Percentiles rank a stretch among this genome's conserved stretches.
phyloP scores from a whole-genome alignment of 2,113 vertebrate species.

The Climacteris rufus region DNA sequence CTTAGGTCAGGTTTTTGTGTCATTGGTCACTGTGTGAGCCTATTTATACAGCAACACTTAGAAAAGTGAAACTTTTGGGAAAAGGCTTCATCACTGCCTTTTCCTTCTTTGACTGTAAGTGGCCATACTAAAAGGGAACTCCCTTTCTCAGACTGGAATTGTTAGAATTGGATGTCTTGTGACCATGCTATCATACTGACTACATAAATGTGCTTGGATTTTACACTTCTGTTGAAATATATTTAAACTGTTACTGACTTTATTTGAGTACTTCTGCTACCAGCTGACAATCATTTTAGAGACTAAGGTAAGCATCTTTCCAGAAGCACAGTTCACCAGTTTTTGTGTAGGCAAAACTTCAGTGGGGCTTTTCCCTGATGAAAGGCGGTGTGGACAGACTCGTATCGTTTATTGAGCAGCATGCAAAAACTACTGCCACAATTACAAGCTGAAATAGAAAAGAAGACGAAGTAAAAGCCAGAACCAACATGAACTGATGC shows the following conservation, averaged over 20 bases:
- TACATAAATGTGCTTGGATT: neutral
- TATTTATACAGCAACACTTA: neutral
- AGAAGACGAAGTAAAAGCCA: neutral
- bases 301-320: neutral
- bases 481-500: neutral
- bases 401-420: neutral
- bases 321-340: neutral
- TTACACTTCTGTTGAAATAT: neutral
- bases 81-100: neutral
- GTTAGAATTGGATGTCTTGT: neutral
- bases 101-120: neutral
- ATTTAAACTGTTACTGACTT: neutral
- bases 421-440: neutral
- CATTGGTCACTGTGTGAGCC: neutral
- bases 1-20: neutral
- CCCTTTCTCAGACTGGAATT: neutral
- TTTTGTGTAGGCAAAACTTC: neutral
- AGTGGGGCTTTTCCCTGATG: neutral
- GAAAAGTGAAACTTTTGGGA: neutral
- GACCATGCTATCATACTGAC: rapidly evolving
- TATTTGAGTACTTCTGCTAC: neutral
- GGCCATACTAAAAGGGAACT: neutral
- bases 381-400: neutral
- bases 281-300: neutral
- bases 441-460: neutral